Evolutionary conservation across 2,888 invertebrate species (phyloP).

Genomic region (Sphecodes monilicornis): DNA sequence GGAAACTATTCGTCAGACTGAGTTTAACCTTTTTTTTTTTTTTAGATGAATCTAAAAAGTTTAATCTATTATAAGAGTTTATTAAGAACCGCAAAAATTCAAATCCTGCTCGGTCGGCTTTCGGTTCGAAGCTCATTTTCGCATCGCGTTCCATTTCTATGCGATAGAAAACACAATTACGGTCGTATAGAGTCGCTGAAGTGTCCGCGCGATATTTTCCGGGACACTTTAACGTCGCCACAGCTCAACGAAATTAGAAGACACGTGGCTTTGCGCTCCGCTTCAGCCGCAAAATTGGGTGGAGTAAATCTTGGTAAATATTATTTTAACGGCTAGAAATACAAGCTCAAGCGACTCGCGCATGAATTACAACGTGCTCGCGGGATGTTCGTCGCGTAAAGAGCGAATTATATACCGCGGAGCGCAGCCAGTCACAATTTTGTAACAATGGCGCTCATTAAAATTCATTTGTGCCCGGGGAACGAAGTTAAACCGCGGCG

Average conservation of each 20-base stretch:
- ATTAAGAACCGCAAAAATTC: too few species aligned
- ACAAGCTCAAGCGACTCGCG: neutral
- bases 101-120: neutral
- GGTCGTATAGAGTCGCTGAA: neutral
- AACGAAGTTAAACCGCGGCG: neutral
- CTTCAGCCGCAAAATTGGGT: neutral
- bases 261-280: neutral
- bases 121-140: neutral
- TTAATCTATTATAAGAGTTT: too few species aligned
- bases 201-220: neutral
- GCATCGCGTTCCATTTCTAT: neutral
- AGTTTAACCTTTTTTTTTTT: too few species aligned
- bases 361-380: neutral
- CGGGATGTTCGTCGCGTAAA: neutral
- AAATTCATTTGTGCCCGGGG: slow-evolving; percentile 3
- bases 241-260: slow-evolving; percentile 13
- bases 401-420: slow-evolving; percentile 5
- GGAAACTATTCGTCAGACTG: too few species aligned
- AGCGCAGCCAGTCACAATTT: neutral
- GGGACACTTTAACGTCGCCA: too few species aligned
- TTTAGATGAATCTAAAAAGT: too few species aligned
- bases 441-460: neutral
- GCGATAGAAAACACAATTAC: neutral
- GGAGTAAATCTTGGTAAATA: slow-evolving; percentile 22
- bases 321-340: slow-evolving; percentile 17